A percentile compares a stretch with the other conserved stretches of the same genome.
phyloP scores from a whole-genome alignment of 2,888 invertebrate species.

The Hypomecis punctinalis region DNA sequence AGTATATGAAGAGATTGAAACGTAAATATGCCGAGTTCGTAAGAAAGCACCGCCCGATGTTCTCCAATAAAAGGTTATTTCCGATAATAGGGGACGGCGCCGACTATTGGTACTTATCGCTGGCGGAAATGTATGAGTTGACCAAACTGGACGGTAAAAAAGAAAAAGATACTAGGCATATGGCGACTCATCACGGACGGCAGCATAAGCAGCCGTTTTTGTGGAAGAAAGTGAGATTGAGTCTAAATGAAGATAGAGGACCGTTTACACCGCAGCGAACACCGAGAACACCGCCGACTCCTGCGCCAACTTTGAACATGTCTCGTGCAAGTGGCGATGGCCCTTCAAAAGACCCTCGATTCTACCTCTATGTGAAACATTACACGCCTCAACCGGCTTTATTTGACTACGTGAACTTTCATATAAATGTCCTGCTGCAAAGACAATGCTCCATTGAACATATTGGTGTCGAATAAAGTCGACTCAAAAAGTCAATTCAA shows the following conservation, averaged over 20 bases:
- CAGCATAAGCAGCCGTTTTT: constrained; percentile 74
- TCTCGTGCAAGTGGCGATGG: constrained; percentile 54
- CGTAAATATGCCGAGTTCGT: constrained; percentile 77
- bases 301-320: constrained; percentile 47
- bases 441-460: constrained; percentile 69
- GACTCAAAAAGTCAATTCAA: constrained; percentile 39
- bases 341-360: constrained; percentile 68
- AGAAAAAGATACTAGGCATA: constrained; percentile 55
- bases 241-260: constrained; percentile 57
- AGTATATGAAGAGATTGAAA: constrained; percentile 75
- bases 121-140: constrained; percentile 79
- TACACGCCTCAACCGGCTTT: constrained; percentile 75
- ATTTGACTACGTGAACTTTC: constrained; percentile 75
- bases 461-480: constrained; percentile 50
- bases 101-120: constrained; percentile 80
- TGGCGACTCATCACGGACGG: constrained; percentile 63
- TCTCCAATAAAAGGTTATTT: constrained; percentile 75
- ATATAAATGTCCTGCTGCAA: constrained; percentile 67
- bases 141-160: constrained; percentile 55
- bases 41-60: constrained; percentile 71
- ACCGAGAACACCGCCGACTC: constrained; percentile 26
- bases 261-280: constrained; percentile 62
- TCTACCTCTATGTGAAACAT: constrained; percentile 72
- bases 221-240: constrained; percentile 65
- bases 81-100: constrained; percentile 77